Conservation (phyloP, 2,113 vertebrate genomes). For the Lepus europaeus region DNA sequence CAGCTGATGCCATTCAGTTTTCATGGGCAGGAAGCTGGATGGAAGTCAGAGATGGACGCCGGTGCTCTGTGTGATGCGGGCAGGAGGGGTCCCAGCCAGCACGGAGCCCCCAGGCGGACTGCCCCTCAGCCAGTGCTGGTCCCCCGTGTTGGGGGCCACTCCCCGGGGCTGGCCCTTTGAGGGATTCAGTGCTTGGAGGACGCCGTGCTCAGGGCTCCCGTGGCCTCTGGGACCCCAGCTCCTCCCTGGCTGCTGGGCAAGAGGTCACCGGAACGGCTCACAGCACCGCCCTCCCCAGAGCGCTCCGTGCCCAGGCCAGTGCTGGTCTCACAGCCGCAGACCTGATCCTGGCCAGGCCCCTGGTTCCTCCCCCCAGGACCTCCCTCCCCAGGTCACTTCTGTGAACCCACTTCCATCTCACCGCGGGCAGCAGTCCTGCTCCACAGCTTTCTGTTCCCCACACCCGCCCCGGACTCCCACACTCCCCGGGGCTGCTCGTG, state of each 20-base stretch:
- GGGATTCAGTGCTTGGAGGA: rapidly evolving
- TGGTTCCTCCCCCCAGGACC: not conserved
- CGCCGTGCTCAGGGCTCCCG: not conserved
- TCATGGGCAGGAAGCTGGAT: no score
- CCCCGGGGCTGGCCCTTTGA: not conserved
- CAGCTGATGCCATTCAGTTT: no score
- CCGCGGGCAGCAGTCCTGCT: not conserved
- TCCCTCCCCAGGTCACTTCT: not conserved
- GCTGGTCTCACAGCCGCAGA: not conserved
- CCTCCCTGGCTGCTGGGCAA: not conserved
- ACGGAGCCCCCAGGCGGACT: no score
- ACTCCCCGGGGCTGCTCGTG: not conserved
- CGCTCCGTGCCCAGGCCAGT: no score
- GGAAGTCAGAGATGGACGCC: no score
- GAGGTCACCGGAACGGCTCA: not conserved
- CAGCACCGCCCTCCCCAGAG: not conserved
- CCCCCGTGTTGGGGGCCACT: not conserved
- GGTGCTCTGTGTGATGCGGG: no score
- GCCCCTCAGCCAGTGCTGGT: no score
- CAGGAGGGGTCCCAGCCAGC: no score
- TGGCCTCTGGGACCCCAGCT: not conserved
- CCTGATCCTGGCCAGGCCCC: not conserved
- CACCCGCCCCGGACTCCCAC: not conserved
- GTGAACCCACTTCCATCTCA: not conserved
- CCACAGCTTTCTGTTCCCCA: not conserved